Base-by-base conservation (phyloP, 2,888 invertebrate genomes). In the Andrena bucephala region DNA sequence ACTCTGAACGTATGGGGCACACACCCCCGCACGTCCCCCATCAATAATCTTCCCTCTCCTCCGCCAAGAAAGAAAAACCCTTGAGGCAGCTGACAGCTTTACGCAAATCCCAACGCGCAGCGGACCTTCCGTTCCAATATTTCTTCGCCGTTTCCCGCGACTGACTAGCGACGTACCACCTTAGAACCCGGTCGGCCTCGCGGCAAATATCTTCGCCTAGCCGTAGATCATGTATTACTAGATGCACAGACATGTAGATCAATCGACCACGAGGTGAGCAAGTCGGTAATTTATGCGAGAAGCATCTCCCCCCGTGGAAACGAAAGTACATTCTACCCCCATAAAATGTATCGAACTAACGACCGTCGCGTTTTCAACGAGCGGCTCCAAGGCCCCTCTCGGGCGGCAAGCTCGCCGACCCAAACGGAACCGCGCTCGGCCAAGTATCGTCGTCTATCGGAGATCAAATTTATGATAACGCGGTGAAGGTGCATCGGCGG, bases 381-480 rank as follows among this genome's bases (percentile, higher is more conserved):
- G 8, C 20, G 5, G 27, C 33, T 3, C 48, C 13, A 48, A 77
- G 66, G 77, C 65, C 20, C 20, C 3, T 6, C 42, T 16, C 42
- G 42, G 42, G 16, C 42, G 42, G 16, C 42, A 16, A 16, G 42
- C 42, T 42, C 16, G 16, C 42, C 42, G 31, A 60, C 31, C 31
- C 0, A 36, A 36, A 20, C n/a, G 33, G 33, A 4, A 20, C 33
- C 2, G 16, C 33, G 7, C 24, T 20, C 36, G 16, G 5, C 13
- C 13, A 20, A 13, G 8, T 36, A 42, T 27, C 33, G n/a, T 63
- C 20, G 20, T 57, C 7, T 71, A 77, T 59, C 77, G 27, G 5
- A 62, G 54, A 67, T 66, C 20, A 48, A 70, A 67, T 80, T 60
- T 67, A 7, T 8, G 60, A 70, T 66, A 59, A 60, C 6, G 27